A percentile compares a stretch with the other conserved stretches of the same genome.
Conservation (phyloP, 2,797 vertebrate genomes). For the Gadopsis marmoratus region DNA sequence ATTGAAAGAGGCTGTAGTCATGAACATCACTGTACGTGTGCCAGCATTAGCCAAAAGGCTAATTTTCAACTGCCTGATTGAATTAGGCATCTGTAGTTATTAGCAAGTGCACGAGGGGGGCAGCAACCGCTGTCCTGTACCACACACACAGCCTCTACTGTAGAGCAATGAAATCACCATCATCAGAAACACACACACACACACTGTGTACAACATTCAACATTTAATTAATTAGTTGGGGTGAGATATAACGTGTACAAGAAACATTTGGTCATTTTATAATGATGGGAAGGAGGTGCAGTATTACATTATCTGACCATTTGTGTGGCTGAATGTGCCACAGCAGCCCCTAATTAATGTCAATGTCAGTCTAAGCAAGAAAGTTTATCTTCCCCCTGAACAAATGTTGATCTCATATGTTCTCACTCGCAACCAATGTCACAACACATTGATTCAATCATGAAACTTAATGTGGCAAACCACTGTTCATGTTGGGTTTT, state of each 20-base stretch:
- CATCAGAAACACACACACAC: background rate
- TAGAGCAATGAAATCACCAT: background rate
- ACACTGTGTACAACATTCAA: background rate
- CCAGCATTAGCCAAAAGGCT: too few species aligned
- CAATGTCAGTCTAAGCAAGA: background rate
- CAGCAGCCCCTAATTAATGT: background rate
- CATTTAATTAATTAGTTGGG: too few species aligned
- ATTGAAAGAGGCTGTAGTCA: too few species aligned
- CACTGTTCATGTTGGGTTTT: slow-evolving; percentile 21
- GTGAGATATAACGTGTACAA: background rate
- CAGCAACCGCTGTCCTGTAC: background rate
- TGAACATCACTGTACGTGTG: too few species aligned
- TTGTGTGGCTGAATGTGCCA: background rate
- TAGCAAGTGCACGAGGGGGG: background rate
- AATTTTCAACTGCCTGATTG: too few species aligned
- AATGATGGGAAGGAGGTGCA: background rate
- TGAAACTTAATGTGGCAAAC: slow-evolving; percentile 45
- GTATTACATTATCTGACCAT: background rate
- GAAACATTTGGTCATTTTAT: background rate
- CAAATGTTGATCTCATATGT: slow-evolving; percentile 22
- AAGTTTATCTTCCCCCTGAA: background rate
- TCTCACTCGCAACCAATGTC: slow-evolving; percentile 30
- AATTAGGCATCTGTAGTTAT: background rate
- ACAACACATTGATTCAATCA: slow-evolving; percentile 47
- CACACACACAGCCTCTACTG: background rate